Evolutionary conservation across 1,140 invertebrate species (phyloP).

Genomic region (Brachionus asplanchnoidis): DNA sequence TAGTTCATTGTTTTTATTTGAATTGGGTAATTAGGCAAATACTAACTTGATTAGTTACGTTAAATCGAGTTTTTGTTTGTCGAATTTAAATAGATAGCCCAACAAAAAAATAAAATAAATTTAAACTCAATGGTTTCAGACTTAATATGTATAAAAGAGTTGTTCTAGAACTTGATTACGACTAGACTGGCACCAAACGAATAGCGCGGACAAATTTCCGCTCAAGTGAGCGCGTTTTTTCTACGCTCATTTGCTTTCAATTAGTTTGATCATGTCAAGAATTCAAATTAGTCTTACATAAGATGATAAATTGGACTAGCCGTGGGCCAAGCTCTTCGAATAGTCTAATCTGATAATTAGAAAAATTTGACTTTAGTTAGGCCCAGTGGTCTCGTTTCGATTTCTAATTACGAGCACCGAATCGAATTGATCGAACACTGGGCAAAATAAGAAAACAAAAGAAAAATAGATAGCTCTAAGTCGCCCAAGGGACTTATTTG

Average conservation of each 20-base stretch:
- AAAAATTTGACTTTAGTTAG: constrained; percentile 13
- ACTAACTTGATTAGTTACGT: constrained; percentile 36
- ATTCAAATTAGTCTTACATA: constrained; percentile 16
- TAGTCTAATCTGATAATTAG: constrained; percentile 21
- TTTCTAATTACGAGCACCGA: neutral
- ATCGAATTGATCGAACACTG: neutral
- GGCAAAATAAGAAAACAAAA: neutral
- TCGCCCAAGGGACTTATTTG: constrained; percentile 28
- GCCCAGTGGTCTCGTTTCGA: neutral
- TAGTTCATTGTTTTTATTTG: constrained; percentile 11
- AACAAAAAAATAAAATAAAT: neutral
- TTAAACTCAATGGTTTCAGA: neutral
- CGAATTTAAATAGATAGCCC: neutral
- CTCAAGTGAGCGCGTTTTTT: neutral
- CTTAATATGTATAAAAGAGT: constrained; percentile 1
- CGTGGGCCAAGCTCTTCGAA: neutral
- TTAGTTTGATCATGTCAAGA: constrained; percentile 33
- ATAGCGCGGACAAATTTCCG: neutral
- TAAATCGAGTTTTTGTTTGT: constrained; percentile 1
- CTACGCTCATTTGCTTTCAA: constrained; percentile 18
- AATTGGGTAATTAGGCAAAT: constrained; percentile 28
- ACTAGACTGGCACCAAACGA: neutral
- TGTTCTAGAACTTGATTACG: neutral
- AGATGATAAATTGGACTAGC: neutral
- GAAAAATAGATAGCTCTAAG: constrained; percentile 27